Evolutionary conservation across 2,797 vertebrate genomes (phyloP), one percentile per base, ranked within the genome.

Genomic region (Enteromius anoplus): DNA sequence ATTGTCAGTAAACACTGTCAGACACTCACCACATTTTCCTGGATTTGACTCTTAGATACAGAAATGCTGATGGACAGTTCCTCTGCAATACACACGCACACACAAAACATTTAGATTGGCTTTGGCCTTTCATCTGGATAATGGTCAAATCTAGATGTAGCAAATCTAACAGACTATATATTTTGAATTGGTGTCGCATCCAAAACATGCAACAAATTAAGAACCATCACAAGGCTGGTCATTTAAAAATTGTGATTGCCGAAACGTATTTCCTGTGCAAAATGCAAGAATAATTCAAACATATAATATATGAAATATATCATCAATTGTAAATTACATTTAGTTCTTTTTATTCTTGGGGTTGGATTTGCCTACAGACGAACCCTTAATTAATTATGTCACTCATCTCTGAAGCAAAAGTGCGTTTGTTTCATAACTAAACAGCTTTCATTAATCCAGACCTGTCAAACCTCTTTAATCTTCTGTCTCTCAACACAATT

Each of bases 41-140:
- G 97, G 88, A 99, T 95, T 90, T 99, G 97, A 94, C 96, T 97
- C 88, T 99, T 98, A 84, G 97, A 98, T 89, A 99, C 97, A 68
- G 98, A 99, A 93, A 99, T 99, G 92, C 97, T 99, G 90, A 97
- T 95, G 90, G 97, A 98, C 88, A 99, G 91, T 90, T 99, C 97
- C 91, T 97, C 98, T 99, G 94, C 85, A 88, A 84, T 3, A 84
- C 68, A 91, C 81, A 92, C 66, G 88, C 17, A 58, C 71, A 69
- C 42, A 71, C 65, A 68, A 21, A 80, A 71, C 29, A 40, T 19
- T 62, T 29, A 4, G 51, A 37, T 47, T 19, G 60, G 2, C 10
- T 32, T 17, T 62, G 32, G 37, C 7, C 58, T 65, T 60, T 69
- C 15, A 58, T 69, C 14, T 4, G n/a, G 9, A 9, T 80, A 5